Evolutionary conservation across 2,113 vertebrate species (phyloP).

Genomic region (Pan troglodytes): NHGRI_mPanTro3-v2.1_pri NC_072403.2:6903001-6903500

Average conservation of each 20-base stretch:
- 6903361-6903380: neutral
- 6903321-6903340: neutral
- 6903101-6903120: neutral
- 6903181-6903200: neutral
- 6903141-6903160: neutral
- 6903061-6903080: neutral
- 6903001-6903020: neutral
- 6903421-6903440: neutral
- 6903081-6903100: neutral
- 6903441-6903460: neutral
- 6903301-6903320: neutral
- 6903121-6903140: neutral
- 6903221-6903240: neutral
- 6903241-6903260: neutral
- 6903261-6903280: neutral
- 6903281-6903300: neutral
- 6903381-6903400: neutral
- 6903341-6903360: neutral
- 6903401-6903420: neutral
- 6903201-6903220: neutral
- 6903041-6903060: neutral
- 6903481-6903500: neutral
- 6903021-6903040: neutral
- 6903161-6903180: neutral
- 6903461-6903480: neutral